Evolutionary conservation across 1,140 invertebrate genomes (phyloP).

Genomic region (Leptinotarsa defecta): DNA sequence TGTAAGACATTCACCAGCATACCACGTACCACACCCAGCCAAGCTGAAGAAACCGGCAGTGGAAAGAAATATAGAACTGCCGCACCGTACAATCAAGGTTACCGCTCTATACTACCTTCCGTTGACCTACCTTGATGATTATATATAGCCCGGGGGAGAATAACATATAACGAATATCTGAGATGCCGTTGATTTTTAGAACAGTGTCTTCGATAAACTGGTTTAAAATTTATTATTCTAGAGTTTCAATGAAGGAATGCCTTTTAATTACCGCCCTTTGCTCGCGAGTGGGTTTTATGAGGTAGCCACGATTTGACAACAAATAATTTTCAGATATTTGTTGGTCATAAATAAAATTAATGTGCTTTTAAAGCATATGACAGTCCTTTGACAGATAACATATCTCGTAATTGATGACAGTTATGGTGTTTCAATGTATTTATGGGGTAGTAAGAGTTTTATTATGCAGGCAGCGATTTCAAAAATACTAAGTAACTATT

Average conservation of each 20-base stretch:
- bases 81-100: neutral
- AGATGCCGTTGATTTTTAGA: neutral
- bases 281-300: neutral
- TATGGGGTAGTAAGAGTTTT: neutral
- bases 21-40: neutral
- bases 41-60: neutral
- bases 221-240: neutral
- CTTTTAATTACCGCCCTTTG: neutral
- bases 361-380: neutral
- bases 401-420: neutral
- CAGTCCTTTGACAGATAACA: neutral
- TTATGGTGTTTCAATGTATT: neutral
- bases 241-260: neutral
- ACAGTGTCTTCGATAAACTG: neutral
- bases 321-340: neutral
- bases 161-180: slow-evolving; percentile 6
- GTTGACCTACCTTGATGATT: slow-evolving; percentile 5
- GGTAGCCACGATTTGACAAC: neutral
- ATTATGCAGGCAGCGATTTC: too few species aligned
- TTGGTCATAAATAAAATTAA: neutral
- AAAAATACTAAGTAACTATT: too few species aligned
- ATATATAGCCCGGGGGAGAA: neutral
- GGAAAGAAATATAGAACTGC: neutral
- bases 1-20: neutral
- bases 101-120: neutral